phyloP scores from a whole-genome alignment of 2,888 invertebrate species.

The Tetramorium bicarinatum region DNA sequence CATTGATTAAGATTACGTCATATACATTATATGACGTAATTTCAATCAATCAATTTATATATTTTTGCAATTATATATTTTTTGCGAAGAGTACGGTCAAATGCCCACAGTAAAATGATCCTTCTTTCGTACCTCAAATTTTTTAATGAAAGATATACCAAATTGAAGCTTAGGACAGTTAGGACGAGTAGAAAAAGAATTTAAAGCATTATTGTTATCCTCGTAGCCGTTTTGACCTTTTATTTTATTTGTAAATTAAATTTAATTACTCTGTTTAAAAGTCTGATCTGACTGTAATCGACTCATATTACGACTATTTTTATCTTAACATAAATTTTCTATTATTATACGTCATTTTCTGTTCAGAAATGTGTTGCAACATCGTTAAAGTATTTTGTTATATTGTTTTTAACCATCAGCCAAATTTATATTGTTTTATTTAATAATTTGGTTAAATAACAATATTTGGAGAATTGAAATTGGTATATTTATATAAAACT shows the following conservation, averaged over 20 bases:
- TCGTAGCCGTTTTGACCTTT: not conserved
- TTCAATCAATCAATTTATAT: too few relatives aligned
- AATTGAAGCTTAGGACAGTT: too few relatives aligned
- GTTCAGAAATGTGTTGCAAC: not conserved
- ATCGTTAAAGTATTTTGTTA: not conserved
- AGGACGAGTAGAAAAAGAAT: too few relatives aligned
- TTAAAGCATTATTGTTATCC: too few relatives aligned
- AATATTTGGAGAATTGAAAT: not conserved
- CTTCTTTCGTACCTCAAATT: too few relatives aligned
- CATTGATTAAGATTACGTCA: not conserved
- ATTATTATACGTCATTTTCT: not conserved
- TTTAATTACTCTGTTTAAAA: conserved; percentile 20
- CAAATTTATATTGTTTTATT: conserved; percentile 15
- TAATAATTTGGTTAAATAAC: not conserved
- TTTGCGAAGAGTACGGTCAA: not conserved
- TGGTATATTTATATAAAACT: not conserved
- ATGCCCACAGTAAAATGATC: too few relatives aligned
- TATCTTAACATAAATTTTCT: not conserved
- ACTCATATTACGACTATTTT: not conserved
- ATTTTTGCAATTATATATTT: too few relatives aligned
- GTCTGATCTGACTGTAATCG: conserved; percentile 4
- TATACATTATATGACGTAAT: too few relatives aligned
- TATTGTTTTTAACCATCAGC: too few relatives aligned
- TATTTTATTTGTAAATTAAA: conserved; percentile 45
- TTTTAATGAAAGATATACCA: too few relatives aligned